phyloP scores from a whole-genome alignment of 1,140 invertebrate species.

The Gryllus bimaculatus region DNA sequence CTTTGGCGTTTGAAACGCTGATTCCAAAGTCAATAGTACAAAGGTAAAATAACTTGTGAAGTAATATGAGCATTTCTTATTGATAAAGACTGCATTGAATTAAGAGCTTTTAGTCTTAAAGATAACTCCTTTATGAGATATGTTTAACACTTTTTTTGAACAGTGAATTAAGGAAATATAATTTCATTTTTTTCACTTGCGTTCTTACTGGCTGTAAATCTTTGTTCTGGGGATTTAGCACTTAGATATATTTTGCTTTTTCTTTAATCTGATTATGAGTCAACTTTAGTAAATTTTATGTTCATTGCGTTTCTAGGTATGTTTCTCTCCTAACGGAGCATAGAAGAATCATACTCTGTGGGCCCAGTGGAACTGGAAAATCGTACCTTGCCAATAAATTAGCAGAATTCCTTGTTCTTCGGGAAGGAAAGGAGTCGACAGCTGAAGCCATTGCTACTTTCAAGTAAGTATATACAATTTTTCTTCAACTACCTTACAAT shows the following conservation, averaged over 20 bases:
- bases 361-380: constrained; percentile 94
- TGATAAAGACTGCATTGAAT: no score
- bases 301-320: constrained; percentile 41
- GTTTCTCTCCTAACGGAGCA: constrained; percentile 83
- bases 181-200: no score
- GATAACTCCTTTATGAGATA: no score
- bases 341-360: constrained; percentile 86
- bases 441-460: constrained; percentile 77
- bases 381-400: constrained; percentile 92
- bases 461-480: constrained; percentile 47
- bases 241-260: no score
- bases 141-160: no score
- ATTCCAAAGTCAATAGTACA: constrained; percentile 95
- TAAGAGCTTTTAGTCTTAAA: no score
- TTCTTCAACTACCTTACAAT: neutral
- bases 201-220: no score
- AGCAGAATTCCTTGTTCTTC: constrained; percentile 77
- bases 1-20: constrained; percentile 88
- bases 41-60: constrained; percentile 37
- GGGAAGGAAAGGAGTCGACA: constrained; percentile 51
- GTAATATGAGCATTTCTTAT: neutral
- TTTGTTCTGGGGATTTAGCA: no score
- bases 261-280: neutral
- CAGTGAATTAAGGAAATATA: no score
- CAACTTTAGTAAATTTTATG: neutral